These are phyloP conservation scores for Corythoichthys haematopterus DNA, from an alignment of 2,113 vertebrate species.

Conservation along the genomic window DNA sequence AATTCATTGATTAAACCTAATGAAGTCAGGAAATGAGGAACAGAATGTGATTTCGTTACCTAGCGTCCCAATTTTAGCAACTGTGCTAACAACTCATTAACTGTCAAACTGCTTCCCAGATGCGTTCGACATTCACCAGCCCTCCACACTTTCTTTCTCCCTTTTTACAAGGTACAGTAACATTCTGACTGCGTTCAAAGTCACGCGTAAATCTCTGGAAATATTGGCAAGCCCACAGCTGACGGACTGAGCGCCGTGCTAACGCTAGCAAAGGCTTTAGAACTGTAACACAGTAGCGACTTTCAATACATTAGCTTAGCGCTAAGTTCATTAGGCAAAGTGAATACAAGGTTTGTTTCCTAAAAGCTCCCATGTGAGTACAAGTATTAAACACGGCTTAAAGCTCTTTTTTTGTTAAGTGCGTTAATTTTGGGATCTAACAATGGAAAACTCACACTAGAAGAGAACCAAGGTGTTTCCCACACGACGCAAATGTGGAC, in stretches of 20 bases:
- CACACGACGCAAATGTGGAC: background rate
- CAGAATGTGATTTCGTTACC: no score
- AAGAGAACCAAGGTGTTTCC: background rate
- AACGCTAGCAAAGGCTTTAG: background rate
- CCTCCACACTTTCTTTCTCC: background rate
- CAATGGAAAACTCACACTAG: background rate
- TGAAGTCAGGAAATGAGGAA: no score
- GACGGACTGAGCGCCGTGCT: conserved; percentile 5
- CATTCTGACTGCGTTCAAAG: conserved; percentile 34
- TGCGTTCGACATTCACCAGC: conserved; percentile 25
- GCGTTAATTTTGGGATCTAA: no score
- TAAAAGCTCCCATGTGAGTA: conserved; percentile 8
- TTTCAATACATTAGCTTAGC: background rate
- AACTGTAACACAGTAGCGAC: background rate
- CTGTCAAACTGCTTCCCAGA: conserved; percentile 37
- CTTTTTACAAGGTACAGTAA: conserved; percentile 31
- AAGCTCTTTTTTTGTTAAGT: background rate
- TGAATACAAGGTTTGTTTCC: conserved; percentile 1
- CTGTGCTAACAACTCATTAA: conserved; percentile 1
- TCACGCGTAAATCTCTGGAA: conserved; percentile 24
- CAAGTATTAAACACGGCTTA: conserved; percentile 16
- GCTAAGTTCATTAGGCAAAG: background rate
- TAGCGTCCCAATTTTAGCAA: background rate
- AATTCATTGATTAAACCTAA: no score
- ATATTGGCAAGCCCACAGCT: conserved; percentile 5